Percentiles rank a stretch among this genome's conserved stretches.
phyloP scores from a whole-genome alignment of 2,888 invertebrate species.

The Alcis repandata region DNA sequence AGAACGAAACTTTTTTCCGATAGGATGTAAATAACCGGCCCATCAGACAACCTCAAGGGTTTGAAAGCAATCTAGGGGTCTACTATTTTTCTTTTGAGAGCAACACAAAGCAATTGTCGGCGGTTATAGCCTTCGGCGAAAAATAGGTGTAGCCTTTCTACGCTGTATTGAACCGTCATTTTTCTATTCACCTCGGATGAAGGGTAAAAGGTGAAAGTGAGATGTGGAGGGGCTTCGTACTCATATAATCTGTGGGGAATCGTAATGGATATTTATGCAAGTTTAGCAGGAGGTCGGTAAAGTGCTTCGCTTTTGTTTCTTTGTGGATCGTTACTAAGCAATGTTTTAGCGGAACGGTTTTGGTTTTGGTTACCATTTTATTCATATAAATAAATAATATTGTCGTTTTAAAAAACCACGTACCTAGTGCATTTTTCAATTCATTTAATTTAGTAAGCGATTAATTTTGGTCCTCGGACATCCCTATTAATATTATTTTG shows the following conservation, averaged over 20 bases:
- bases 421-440: too few relatives aligned
- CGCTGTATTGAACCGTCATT: constrained; percentile 56
- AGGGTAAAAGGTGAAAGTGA: constrained; percentile 44
- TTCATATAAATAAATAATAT: too few relatives aligned
- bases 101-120: constrained; percentile 77
- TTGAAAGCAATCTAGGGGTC: constrained; percentile 74
- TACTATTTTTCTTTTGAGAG: constrained; percentile 73
- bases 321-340: constrained; percentile 1
- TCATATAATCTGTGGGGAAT: constrained; percentile 43
- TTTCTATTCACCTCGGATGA: constrained; percentile 56
- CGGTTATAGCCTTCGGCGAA: constrained; percentile 70
- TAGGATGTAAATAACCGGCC: constrained; percentile 74
- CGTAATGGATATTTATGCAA: constrained; percentile 40
- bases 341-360: background rate
- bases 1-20: constrained; percentile 63
- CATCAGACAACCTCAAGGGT: constrained; percentile 74
- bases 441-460: too few relatives aligned
- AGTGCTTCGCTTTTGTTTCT: constrained; percentile 31
- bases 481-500: too few relatives aligned
- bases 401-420: too few relatives aligned
- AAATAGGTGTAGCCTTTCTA: constrained; percentile 64
- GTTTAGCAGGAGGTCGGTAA: constrained; percentile 27
- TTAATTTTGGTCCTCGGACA: too few relatives aligned
- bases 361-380: background rate
- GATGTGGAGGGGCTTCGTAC: constrained; percentile 35